Percentiles rank a stretch among this genome's conserved stretches.
These are phyloP conservation scores for Camelus dromedarius DNA, from an alignment of 2,113 vertebrate species.

Conservation along the genomic window DNA sequence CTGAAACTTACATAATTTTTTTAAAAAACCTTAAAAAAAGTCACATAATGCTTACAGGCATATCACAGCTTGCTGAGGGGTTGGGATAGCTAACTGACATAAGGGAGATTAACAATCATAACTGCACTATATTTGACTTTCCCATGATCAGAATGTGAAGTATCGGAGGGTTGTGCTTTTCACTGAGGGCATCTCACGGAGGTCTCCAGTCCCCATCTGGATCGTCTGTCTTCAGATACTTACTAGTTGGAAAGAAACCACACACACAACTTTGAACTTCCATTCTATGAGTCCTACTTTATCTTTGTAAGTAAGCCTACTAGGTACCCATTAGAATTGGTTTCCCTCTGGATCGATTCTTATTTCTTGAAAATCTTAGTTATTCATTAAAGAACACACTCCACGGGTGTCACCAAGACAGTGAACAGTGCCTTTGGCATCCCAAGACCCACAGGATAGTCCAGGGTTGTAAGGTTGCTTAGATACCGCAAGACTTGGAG, in stretches of 20 bases:
- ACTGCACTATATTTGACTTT: neutral
- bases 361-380: neutral
- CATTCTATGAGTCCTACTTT: neutral
- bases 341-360: neutral
- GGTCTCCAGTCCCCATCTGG: neutral
- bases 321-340: neutral
- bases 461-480: conserved; percentile 1
- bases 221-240: neutral
- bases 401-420: neutral
- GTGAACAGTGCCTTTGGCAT: neutral
- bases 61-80: neutral
- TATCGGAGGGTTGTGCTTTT: neutral
- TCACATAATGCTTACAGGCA: neutral
- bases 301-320: neutral
- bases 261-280: neutral
- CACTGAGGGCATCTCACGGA: neutral
- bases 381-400: neutral
- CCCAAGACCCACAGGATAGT: neutral
- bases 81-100: neutral
- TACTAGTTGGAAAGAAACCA: neutral
- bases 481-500: neutral
- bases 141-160: neutral
- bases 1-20: too few relatives aligned
- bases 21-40: neutral
- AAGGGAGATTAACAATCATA: neutral